phyloP scores from a whole-genome alignment of 2,888 invertebrate species.

The Bombylius discolor region DNA sequence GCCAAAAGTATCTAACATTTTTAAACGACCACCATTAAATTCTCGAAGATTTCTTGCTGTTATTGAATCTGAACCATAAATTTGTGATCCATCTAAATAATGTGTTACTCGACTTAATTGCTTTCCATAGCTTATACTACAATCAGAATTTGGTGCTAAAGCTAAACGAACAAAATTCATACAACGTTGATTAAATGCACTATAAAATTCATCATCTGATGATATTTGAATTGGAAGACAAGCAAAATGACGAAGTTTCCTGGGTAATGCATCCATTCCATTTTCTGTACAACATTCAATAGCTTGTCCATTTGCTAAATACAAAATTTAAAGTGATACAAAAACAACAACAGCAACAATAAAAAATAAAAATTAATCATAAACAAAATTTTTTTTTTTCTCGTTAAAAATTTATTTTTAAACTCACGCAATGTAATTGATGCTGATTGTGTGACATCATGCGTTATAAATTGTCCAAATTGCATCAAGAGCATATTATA shows the following conservation, averaged over 20 bases:
- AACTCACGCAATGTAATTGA: constrained; percentile 51
- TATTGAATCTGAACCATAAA: constrained; percentile 56
- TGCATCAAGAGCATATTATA: constrained; percentile 61
- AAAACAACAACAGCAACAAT: background rate
- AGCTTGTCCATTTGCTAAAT: constrained; percentile 49
- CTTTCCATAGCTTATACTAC: constrained; percentile 55
- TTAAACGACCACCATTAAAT: constrained; percentile 48
- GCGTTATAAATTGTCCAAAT: constrained; percentile 66
- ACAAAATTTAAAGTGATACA: constrained; percentile 1
- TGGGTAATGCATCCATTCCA: constrained; percentile 41
- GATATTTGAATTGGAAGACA: constrained; percentile 54
- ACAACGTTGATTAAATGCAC: constrained; percentile 45
- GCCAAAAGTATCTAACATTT: constrained; percentile 51
- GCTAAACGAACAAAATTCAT: constrained; percentile 61
- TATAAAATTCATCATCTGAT: constrained; percentile 47
- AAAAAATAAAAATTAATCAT: background rate
- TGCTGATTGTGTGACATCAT: constrained; percentile 61
- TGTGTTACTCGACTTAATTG: constrained; percentile 56
- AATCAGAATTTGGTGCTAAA: constrained; percentile 51
- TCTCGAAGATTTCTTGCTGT: constrained; percentile 45
- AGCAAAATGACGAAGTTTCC: constrained; percentile 46
- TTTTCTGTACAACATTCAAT: constrained; percentile 59
- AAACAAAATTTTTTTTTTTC: background rate
- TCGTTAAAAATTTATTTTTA: background rate
- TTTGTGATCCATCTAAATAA: constrained; percentile 56